A percentile compares a stretch with the other conserved stretches of the same genome.
phyloP scores from a whole-genome alignment of 2,888 invertebrate species.

The Cistogaster globosa region DNA sequence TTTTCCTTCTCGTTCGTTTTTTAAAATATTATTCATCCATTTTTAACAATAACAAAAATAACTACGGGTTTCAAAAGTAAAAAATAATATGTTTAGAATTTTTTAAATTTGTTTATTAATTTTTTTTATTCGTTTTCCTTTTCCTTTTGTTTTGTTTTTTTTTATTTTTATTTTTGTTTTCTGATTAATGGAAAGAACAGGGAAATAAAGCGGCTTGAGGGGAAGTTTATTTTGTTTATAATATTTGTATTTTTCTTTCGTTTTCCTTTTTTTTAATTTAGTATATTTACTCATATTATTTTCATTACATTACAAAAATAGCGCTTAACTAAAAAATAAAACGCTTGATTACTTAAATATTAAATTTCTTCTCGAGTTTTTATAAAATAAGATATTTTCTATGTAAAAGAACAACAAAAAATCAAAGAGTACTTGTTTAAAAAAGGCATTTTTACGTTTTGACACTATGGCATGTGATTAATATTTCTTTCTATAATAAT shows the following conservation, averaged over 20 bases:
- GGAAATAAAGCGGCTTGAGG: conserved; percentile 55
- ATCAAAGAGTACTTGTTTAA: conserved; percentile 57
- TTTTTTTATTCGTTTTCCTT: conserved; percentile 53
- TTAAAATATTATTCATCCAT: neutral
- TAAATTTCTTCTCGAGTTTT: conserved; percentile 56
- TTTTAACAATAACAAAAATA: conserved; percentile 16
- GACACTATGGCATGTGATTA: conserved; percentile 69
- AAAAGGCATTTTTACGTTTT: conserved; percentile 68
- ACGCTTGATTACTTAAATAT: conserved; percentile 68
- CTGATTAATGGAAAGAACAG: conserved; percentile 49
- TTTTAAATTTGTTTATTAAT: conserved; percentile 43
- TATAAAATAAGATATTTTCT: conserved; percentile 68
- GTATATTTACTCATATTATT: conserved; percentile 55
- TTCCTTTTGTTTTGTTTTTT: conserved; percentile 21
- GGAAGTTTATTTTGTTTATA: conserved; percentile 38
- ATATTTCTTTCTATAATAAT: conserved; percentile 59
- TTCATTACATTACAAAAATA: conserved; percentile 66
- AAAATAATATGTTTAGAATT: conserved; percentile 26
- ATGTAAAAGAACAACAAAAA: conserved; percentile 52
- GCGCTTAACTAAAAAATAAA: conserved; percentile 66
- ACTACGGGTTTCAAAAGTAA: conserved; percentile 18
- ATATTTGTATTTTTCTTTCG: neutral
- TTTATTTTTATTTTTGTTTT: neutral
- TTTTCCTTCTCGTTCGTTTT: conserved; percentile 31
- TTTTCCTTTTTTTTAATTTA: conserved; percentile 54